These are phyloP conservation scores for Podarcis lilfordi DNA, from an alignment of 2,797 vertebrate species.

Conservation along the genomic window DNA sequence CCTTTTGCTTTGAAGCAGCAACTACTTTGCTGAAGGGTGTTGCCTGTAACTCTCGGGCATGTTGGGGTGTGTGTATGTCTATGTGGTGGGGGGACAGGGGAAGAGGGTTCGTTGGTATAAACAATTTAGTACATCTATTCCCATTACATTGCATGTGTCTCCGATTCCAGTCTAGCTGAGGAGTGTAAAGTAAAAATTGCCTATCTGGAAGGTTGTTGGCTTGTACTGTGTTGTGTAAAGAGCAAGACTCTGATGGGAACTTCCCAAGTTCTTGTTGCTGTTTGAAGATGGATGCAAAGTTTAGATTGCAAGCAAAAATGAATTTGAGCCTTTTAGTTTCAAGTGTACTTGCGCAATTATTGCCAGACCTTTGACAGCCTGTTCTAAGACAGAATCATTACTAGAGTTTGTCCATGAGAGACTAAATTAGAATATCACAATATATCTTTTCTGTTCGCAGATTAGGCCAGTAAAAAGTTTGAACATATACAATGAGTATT, in stretches of 20 bases:
- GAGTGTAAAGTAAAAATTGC: neutral
- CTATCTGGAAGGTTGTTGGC: neutral
- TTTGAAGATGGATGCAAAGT: neutral
- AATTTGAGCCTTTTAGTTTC: neutral
- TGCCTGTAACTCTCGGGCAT: neutral
- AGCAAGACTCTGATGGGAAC: neutral
- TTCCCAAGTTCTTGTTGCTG: neutral
- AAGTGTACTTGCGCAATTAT: neutral
- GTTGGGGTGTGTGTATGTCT: neutral
- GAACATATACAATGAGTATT: neutral
- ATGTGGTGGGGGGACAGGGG: neutral
- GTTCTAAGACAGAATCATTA: neutral
- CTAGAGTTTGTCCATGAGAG: neutral
- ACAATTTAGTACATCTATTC: neutral
- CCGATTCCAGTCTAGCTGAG: neutral
- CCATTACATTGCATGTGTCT: neutral
- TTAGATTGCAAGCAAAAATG: conserved; percentile 5
- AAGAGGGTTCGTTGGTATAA: neutral
- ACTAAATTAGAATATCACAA: neutral
- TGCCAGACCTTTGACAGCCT: neutral
- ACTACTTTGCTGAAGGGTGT: conserved; percentile 6
- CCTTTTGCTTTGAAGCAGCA: neutral
- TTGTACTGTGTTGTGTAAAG: neutral
- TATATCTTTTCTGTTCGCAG: neutral
- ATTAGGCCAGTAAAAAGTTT: neutral